Evolutionary conservation across 2,113 vertebrate genomes (phyloP), one percentile per base, ranked within the genome.

Genomic region (Anoura caudifer): DNA sequence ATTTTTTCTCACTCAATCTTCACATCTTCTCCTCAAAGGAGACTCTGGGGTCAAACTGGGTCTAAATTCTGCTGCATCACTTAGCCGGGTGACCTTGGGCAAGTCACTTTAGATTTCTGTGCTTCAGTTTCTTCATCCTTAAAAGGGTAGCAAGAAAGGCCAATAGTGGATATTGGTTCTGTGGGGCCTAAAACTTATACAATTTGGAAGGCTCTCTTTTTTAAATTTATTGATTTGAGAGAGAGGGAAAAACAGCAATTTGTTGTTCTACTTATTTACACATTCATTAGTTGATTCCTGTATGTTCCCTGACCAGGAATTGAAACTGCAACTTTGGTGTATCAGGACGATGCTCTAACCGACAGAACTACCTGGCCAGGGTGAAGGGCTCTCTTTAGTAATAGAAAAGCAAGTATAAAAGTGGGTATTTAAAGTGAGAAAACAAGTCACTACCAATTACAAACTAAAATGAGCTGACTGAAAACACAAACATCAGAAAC

Each of bases 401-500:
- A 61, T 77, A 87, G 65, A 81, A 90, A 87, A 94, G 67, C 33
- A 87, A n/a, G 56, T 41, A 65, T 81, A 59, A 75, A 90, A 69
- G 36, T 41, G 47, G 92, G 47, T 87, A 81, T 89, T 89, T 69
- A 86, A 28, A 61, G 28, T 61, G 59, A 61, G 26, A 61, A 86
- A 77, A 45, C 12, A 65, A 59, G 72, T 90, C 24, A 16, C 28
- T 33, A 24, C 43, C 28, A 79, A 72, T 94, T 81, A 94, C 38
- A 73, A 72, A 84, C 24, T 95, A 89, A 92, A 83, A 89, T 79
- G 79, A 82, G 9, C 61, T 45, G 52, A 73, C 52, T n/a, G 91
- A 90, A 93, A 86, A 33, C 56, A 84, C n/a, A 70, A n/a, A 52
- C 7, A 43, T 65, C 22, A 28, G 31, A 80, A 73, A 86, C 24